phyloP scores from a whole-genome alignment of 2,113 vertebrate genomes.

The Lichenostomus cassidix region DNA sequence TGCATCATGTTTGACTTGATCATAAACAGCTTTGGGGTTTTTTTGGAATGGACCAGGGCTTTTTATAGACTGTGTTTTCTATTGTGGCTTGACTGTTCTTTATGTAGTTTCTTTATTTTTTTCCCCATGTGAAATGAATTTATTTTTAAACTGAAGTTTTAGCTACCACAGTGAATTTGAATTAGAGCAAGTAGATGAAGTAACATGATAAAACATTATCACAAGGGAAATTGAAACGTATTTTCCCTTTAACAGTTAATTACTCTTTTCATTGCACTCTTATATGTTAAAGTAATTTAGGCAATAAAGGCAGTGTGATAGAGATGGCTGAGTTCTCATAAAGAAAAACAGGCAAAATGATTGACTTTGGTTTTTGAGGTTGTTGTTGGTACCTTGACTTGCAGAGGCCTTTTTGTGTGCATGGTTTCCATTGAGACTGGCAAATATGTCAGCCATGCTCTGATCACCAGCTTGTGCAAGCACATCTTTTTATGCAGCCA shows the following conservation, averaged over 20 bases:
- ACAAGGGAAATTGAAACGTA: neutral
- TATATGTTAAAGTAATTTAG: neutral
- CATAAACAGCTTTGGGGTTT: rapidly evolving
- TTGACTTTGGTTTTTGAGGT: neutral
- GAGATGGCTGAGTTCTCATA: neutral
- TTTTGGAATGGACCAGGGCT: rapidly evolving
- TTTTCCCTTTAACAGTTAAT: neutral
- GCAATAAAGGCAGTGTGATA: neutral
- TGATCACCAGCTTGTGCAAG: neutral
- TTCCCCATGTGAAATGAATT: neutral
- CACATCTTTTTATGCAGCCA: neutral
- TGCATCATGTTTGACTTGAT: neutral
- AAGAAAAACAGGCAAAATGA: neutral
- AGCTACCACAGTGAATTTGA: neutral
- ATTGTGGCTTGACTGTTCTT: neutral
- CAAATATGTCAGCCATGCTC: neutral
- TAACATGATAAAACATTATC: neutral
- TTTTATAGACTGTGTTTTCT: neutral
- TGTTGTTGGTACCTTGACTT: neutral
- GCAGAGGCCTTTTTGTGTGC: neutral
- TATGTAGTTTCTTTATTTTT: neutral
- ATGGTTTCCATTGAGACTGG: neutral
- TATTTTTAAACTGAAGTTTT: slow-evolving; percentile 4
- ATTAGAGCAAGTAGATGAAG: neutral
- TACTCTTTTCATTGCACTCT: neutral